phyloP scores from a whole-genome alignment of 2,797 vertebrate species.

The Melanotaenia boesemani region DNA sequence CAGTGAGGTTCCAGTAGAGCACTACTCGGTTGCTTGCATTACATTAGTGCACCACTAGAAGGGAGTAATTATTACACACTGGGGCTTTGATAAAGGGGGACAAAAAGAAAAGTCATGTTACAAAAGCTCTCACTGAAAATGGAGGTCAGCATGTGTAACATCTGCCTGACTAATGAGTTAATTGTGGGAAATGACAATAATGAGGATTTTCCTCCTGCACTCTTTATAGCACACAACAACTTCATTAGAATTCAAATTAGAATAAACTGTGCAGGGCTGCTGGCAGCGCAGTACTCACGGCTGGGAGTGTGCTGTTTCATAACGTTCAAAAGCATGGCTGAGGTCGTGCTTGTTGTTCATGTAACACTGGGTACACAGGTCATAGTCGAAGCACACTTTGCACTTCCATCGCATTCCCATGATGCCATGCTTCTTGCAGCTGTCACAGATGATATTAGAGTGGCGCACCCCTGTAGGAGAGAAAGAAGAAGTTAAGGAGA shows the following conservation, averaged over 20 bases:
- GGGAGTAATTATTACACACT: too few relatives aligned
- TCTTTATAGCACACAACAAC: background rate
- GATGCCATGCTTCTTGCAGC: slow-evolving; percentile 97
- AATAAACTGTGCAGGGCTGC: background rate
- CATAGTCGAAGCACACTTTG: slow-evolving; percentile 96
- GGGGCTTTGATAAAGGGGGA: too few relatives aligned
- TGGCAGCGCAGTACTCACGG: slow-evolving; percentile 87
- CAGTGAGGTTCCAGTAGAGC: too few relatives aligned
- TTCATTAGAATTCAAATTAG: slow-evolving; percentile 15
- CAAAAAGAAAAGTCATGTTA: background rate
- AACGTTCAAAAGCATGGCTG: slow-evolving; percentile 93
- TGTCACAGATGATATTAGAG: slow-evolving; percentile 99
- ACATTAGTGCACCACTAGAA: too few relatives aligned
- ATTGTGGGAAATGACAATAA: slow-evolving; percentile 17
- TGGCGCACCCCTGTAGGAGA: slow-evolving; percentile 91
- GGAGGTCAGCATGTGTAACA: background rate
- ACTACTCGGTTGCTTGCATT: too few relatives aligned
- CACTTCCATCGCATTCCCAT: slow-evolving; percentile 99
- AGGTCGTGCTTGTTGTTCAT: slow-evolving; percentile 98
- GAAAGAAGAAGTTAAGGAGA: slow-evolving; percentile 3
- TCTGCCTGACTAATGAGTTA: background rate
- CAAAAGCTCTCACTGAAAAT: background rate
- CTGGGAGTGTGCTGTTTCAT: slow-evolving; percentile 95
- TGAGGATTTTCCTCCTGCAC: slow-evolving; percentile 1
- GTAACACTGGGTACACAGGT: slow-evolving; percentile 98